Base-by-base conservation (phyloP, 2,888 invertebrate species). In the Merodon equestris region DNA sequence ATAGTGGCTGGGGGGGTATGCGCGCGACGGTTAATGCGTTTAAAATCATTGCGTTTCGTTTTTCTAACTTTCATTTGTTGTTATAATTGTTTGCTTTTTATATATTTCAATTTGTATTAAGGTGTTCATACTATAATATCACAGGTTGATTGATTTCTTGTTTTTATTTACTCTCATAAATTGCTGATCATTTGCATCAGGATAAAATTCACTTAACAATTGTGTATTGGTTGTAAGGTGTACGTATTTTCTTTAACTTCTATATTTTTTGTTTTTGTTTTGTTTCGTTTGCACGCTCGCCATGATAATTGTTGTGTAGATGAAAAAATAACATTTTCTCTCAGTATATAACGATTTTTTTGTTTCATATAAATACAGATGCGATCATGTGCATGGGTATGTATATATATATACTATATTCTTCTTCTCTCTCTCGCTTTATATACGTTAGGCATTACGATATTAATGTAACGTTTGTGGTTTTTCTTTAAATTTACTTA, bases 61-160 rank as follows among this genome's bases (percentile, higher is more conserved):
- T 72, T 74, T 58, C n/a, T n/a, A n/a, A n/a, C n/a, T n/a, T n/a
- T n/a, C n/a, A n/a, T 58, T 44, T 73, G 56, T 71, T 81, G 63
- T 15, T 58, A 72, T 70, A 70, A 70, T 81, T 68, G 61, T 19
- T 45, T 17, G 34, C 57, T 73, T 56, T 54, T 34, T 45, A 18
- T 68, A 66, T 77, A 66, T 44, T 61, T 74, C 61, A 70, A 66
- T 81, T 82, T 82, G 82, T 83, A 82, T 83, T 81, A 83, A 82
- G 84, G 82, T 84, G 84, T 84, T 84, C 84, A 83, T 84, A 82
- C 83, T 83, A 84, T 83, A 83, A 84, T 85, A 85, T 85, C 85
- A 85, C 85, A 85, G 85, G 83, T 84, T 83, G 82, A 83, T 84
- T 83, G 83, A 83, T 84, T 82, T 83, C 79, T 84, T 83, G 71